A percentile compares a stretch with the other conserved stretches of the same genome.
Conservation (phyloP, 1,140 invertebrate species). For the Drosophila quadrilineata region DNA sequence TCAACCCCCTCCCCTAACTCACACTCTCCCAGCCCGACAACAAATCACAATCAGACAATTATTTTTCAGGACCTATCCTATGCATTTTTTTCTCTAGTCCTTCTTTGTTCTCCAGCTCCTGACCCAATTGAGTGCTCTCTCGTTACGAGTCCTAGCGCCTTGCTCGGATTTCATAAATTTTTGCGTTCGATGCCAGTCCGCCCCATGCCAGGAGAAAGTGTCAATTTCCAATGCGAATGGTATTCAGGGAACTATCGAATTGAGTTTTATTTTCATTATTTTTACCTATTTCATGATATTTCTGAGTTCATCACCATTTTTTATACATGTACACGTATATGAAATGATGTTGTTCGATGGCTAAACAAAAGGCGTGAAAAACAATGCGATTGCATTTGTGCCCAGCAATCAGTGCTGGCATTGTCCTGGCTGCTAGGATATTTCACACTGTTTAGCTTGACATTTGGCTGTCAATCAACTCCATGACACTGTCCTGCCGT, state of each 20-base stretch:
- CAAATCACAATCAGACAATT: slow-evolving; percentile 49
- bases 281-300: slow-evolving; percentile 32
- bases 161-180: slow-evolving; percentile 48
- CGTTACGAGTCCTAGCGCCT: slow-evolving; percentile 21
- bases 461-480: slow-evolving; percentile 74
- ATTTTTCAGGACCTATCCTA: slow-evolving; percentile 32
- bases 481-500: slow-evolving; percentile 50
- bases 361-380: slow-evolving; percentile 58
- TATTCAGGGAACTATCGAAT: slow-evolving; percentile 54
- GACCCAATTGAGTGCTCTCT: slow-evolving; percentile 28
- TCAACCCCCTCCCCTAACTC: not conserved
- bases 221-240: slow-evolving; percentile 72
- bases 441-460: slow-evolving; percentile 78
- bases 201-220: slow-evolving; percentile 49
- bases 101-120: not conserved
- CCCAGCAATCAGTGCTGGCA: slow-evolving; percentile 67
- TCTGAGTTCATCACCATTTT: too few relatives aligned
- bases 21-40: slow-evolving; percentile 11
- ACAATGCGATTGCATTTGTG: slow-evolving; percentile 68
- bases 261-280: slow-evolving; percentile 47
- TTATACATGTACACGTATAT: not conserved
- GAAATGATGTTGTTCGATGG: slow-evolving; percentile 1
- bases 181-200: not conserved
- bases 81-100: slow-evolving; percentile 11
- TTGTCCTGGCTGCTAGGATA: slow-evolving; percentile 51